Base-by-base conservation (phyloP, 1,140 invertebrate species). In the Lucilia cuprina region DNA sequence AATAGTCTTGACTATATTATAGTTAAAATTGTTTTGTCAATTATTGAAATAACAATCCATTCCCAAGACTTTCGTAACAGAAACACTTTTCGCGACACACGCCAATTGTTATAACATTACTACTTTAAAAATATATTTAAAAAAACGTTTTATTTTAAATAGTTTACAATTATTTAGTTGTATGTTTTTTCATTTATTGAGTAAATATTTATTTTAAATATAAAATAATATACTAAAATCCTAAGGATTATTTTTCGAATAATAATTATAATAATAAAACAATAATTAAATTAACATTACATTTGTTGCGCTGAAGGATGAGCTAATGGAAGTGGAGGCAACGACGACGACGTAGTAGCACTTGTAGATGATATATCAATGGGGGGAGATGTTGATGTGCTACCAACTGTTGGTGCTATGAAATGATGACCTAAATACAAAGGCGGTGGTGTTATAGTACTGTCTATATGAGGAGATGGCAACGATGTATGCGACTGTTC, bases 341-440 rank as follows among this genome's bases (percentile, higher is more conserved):
- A 30, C 3, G 25, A 30, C 25, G 25, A 30, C 3, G 25, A 30
- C n/a, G 21, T 25, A 21, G n/a, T 7, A n/a, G 55, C 14, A 60
- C 14, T 17, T 17, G 55, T 17, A n/a, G 55, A 60, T 17, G 55
- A 60, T 7, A 60, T 60, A 60, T 70, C 65, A 70, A 70, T 21
- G 8, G 75, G 75, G 19, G 75, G 74, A 35, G 41, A 10, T 41
- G 35, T 35, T 78, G 75, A 17, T 78, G 41, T 3, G 74, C 21
- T 14, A 5, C 74, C 9, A 75, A 34, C 13, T 34, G 74, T 75
- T 34, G 74, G 74, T 47, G 47, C 21, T 49, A 78, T 47, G 8
- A 78, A 19, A 47, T 78, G 75, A n/a, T 78, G 75, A 19, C 75
- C 75, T 19, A 78, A 78, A 78, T 78, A 78, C 41, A 78, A 78